phyloP scores from a whole-genome alignment of 2,113 vertebrate species.

The Dasypus novemcinctus region DNA sequence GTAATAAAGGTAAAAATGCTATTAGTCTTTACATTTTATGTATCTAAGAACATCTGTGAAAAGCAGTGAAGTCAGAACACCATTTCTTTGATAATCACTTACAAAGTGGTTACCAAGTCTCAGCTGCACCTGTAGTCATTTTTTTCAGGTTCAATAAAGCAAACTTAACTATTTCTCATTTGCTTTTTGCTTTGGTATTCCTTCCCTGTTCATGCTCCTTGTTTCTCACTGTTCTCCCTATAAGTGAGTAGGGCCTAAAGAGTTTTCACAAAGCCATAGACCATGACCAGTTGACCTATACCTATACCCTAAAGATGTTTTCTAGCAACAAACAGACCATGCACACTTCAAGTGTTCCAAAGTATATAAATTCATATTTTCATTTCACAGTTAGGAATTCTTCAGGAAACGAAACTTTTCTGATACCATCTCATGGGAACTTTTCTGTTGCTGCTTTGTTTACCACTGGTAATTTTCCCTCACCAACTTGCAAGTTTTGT shows the following conservation, averaged over 20 bases:
- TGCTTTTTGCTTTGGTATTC: neutral
- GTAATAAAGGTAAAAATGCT: neutral
- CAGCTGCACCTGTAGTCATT: neutral
- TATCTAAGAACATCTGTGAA: neutral
- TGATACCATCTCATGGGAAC: neutral
- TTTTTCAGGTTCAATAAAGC: neutral
- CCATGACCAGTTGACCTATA: neutral
- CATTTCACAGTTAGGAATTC: neutral
- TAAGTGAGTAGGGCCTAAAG: neutral
- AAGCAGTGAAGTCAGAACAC: too few species aligned
- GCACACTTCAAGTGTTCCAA: neutral
- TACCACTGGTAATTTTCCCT: neutral
- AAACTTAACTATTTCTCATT: neutral
- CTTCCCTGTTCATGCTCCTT: neutral
- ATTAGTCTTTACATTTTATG: neutral
- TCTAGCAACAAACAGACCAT: neutral
- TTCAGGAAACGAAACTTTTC: slow-evolving; percentile 29
- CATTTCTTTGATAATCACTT: neutral
- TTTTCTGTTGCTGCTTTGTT: neutral
- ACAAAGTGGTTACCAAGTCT: neutral
- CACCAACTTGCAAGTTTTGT: neutral
- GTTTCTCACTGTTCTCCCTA: neutral
- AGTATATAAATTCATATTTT: neutral
- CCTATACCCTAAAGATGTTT: neutral
- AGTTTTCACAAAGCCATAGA: neutral